Evolutionary conservation across 2,888 invertebrate species (phyloP).

Genomic region (Anthophora plumipes): DNA sequence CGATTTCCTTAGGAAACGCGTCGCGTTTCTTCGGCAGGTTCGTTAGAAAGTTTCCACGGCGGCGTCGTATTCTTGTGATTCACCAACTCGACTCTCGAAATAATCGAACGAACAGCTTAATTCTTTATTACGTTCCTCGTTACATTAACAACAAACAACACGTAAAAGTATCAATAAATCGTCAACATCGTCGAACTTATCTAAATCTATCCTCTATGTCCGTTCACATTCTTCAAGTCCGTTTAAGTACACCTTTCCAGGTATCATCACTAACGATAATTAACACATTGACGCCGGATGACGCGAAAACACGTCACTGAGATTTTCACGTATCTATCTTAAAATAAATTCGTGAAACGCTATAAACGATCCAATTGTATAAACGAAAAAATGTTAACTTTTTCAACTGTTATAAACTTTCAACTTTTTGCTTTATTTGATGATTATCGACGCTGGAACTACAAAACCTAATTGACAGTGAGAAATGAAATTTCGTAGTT

Average conservation of each 20-base stretch:
- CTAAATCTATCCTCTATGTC: background rate
- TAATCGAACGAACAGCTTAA: conserved; percentile 24
- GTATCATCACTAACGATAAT: background rate
- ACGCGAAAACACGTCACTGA: no score
- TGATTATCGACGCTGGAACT: no score
- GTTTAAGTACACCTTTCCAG: background rate
- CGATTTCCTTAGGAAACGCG: conserved; percentile 47
- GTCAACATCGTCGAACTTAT: conserved; percentile 5
- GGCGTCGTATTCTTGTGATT: no score
- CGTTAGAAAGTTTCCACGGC: conserved; percentile 64
- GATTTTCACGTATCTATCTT: no score
- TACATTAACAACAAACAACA: conserved; percentile 15
- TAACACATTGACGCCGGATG: no score
- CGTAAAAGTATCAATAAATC: conserved; percentile 5
- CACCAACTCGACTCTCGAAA: conserved; percentile 41
- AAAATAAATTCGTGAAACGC: no score
- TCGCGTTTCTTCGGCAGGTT: conserved; percentile 55
- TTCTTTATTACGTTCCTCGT: conserved; percentile 19
- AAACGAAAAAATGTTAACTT: no score
- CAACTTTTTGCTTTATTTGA: no score
- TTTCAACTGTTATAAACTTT: no score
- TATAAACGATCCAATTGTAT: no score
- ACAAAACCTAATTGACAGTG: no score
- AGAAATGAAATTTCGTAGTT: no score
- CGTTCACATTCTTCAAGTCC: background rate